phyloP scores from a whole-genome alignment of 92 coral and sea anemone genomes.

The Heteractis magnifica region DNA sequence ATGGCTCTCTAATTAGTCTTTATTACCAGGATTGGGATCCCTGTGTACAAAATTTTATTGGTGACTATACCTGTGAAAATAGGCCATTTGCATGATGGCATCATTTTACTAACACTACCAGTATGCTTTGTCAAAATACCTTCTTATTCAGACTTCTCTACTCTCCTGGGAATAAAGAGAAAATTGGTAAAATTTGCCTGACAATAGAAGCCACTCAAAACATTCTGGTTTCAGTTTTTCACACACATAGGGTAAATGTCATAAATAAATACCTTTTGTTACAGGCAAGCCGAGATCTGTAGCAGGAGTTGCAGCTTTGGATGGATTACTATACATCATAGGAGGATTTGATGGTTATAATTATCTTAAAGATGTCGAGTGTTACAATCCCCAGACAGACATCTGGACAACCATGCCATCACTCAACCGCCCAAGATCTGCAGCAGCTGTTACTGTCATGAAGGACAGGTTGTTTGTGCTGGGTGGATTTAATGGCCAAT shows the following conservation, averaged over 20 bases:
- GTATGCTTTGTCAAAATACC: no score
- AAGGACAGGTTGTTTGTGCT: slow-evolving; percentile 80
- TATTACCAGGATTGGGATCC: neutral
- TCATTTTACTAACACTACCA: no score
- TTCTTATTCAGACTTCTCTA: no score
- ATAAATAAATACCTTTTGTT: neutral
- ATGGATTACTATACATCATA: slow-evolving; percentile 73
- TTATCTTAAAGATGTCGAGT: slow-evolving; percentile 84
- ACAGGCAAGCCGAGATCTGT: slow-evolving; percentile 86
- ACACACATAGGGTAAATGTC: no score
- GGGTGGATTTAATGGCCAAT: slow-evolving; percentile 97
- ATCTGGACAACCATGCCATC: slow-evolving; percentile 68
- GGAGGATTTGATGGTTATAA: slow-evolving; percentile 96
- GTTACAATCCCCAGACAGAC: slow-evolving; percentile 83
- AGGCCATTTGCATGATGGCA: no score
- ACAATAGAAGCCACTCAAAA: no score
- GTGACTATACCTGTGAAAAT: no score
- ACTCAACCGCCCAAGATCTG: slow-evolving; percentile 74
- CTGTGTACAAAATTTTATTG: neutral
- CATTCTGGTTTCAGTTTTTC: no score
- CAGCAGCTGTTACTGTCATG: slow-evolving; percentile 84
- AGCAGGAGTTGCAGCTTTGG: slow-evolving; percentile 82
- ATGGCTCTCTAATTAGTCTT: neutral
- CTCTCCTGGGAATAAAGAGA: no score
- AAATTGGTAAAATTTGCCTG: no score